Conservation (phyloP, 2,888 invertebrate genomes). For the Epinotia ramella region DNA sequence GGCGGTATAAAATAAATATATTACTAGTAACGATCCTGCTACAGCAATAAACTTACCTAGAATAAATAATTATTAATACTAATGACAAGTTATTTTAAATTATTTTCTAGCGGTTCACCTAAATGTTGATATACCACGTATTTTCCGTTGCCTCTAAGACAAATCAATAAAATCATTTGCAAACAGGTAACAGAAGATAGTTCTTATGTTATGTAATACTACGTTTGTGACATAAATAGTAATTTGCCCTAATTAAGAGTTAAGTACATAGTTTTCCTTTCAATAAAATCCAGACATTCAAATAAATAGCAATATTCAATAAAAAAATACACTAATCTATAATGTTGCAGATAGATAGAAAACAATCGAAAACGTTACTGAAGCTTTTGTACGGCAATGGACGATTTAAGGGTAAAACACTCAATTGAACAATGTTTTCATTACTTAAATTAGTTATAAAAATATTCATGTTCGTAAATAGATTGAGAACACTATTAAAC, state of each 20-base stretch:
- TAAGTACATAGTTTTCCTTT: conserved; percentile 19
- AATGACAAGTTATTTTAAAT: conserved; percentile 85
- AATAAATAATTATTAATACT: conserved; percentile 84
- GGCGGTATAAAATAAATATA: conserved; percentile 80
- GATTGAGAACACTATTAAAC: conserved; percentile 69
- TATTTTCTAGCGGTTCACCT: conserved; percentile 82
- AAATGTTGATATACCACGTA: conserved; percentile 74
- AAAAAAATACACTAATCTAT: conserved; percentile 33
- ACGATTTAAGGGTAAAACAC: neutral
- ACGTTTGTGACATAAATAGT: conserved; percentile 62
- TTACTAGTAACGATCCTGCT: conserved; percentile 75
- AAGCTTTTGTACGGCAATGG: conserved; percentile 55
- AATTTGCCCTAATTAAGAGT: conserved; percentile 54
- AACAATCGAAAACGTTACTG: conserved; percentile 58
- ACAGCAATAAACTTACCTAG: conserved; percentile 69
- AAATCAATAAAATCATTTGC: conserved; percentile 63
- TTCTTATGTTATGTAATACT: conserved; percentile 78
- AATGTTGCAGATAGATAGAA: conserved; percentile 57
- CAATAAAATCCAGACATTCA: conserved; percentile 15
- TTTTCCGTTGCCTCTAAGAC: conserved; percentile 83
- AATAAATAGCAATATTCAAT: conserved; percentile 2
- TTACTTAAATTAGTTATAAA: conserved; percentile 8
- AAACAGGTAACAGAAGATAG: conserved; percentile 84
- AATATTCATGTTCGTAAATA: conserved; percentile 45
- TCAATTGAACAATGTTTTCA: conserved; percentile 7